phyloP scores from a whole-genome alignment of 1,140 invertebrate species.

The Drosophila lacertosa region DNA sequence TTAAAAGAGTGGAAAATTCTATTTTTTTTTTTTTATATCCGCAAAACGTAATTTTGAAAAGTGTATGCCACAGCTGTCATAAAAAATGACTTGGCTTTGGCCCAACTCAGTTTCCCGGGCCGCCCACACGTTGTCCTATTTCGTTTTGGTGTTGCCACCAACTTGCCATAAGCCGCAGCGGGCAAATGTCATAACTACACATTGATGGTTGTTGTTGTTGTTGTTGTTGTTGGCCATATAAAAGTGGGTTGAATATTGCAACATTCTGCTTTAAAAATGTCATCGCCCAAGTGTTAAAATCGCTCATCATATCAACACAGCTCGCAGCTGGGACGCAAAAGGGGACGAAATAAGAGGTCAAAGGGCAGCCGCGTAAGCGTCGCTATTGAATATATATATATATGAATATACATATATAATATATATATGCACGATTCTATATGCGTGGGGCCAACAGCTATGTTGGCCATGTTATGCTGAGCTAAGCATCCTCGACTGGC shows the following conservation, averaged over 20 bases:
- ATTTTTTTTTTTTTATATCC: background rate
- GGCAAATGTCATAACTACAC: slow-evolving; percentile 71
- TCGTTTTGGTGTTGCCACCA: slow-evolving; percentile 23
- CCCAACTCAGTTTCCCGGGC: slow-evolving; percentile 1
- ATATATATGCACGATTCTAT: slow-evolving; percentile 15
- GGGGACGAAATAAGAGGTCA: too few relatives aligned
- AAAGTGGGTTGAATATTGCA: slow-evolving; percentile 77
- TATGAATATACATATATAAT: slow-evolving; percentile 12
- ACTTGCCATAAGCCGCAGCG: slow-evolving; percentile 56
- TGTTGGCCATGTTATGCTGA: slow-evolving; percentile 63
- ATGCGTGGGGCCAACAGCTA: slow-evolving; percentile 43
- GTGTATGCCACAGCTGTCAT: slow-evolving; percentile 15
- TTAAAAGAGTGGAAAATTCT: too few relatives aligned
- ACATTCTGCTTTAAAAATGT: slow-evolving; percentile 72
- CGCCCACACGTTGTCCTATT: background rate
- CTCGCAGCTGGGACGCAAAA: slow-evolving; percentile 46
- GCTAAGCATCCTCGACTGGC: slow-evolving; percentile 66
- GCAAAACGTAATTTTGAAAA: background rate
- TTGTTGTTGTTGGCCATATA: slow-evolving; percentile 41
- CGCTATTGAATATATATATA: slow-evolving; percentile 56
- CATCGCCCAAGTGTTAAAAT: slow-evolving; percentile 74
- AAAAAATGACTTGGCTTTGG: slow-evolving; percentile 15
- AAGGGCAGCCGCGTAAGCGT: slow-evolving; percentile 2
- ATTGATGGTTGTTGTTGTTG: slow-evolving; percentile 32
- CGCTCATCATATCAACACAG: slow-evolving; percentile 74